Evolutionary conservation across 2,888 invertebrate genomes (phyloP).

Genomic region (Falcaria lacertinaria): DNA sequence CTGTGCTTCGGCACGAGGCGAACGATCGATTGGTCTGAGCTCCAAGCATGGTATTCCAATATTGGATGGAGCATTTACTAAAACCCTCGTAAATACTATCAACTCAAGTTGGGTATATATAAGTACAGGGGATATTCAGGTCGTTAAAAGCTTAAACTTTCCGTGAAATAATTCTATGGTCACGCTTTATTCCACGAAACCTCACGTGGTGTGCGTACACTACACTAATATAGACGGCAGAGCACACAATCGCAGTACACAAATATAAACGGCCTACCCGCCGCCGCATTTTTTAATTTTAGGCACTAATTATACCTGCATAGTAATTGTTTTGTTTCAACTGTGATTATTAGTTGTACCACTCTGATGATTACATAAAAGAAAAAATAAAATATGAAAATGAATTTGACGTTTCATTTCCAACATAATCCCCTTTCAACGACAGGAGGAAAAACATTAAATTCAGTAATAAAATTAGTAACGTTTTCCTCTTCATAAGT

Average conservation of each 20-base stretch:
- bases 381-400: constrained; percentile 74
- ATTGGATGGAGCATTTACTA: not conserved
- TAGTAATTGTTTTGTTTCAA: constrained; percentile 77
- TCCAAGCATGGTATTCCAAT: not conserved
- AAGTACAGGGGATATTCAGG: not conserved
- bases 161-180: not conserved
- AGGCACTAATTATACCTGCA: constrained; percentile 61
- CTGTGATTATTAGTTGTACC: constrained; percentile 82
- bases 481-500: not conserved
- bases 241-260: constrained; percentile 72
- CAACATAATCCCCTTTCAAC: not conserved
- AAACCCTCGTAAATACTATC: not conserved
- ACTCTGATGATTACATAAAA: constrained; percentile 79
- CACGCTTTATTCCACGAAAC: not conserved
- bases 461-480: not conserved
- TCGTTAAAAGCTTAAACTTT: not conserved
- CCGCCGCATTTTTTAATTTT: constrained; percentile 46
- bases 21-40: not conserved
- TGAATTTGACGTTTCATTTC: constrained; percentile 41
- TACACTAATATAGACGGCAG: constrained; percentile 47
- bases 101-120: constrained; percentile 9
- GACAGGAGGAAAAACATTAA: constrained; percentile 1
- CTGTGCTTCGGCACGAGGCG: constrained; percentile 4
- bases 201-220: not conserved
- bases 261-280: constrained; percentile 26